These are phyloP conservation scores for Cantharis flavilabris DNA, from an alignment of 2,888 invertebrate genomes.

Conservation along the genomic window DNA sequence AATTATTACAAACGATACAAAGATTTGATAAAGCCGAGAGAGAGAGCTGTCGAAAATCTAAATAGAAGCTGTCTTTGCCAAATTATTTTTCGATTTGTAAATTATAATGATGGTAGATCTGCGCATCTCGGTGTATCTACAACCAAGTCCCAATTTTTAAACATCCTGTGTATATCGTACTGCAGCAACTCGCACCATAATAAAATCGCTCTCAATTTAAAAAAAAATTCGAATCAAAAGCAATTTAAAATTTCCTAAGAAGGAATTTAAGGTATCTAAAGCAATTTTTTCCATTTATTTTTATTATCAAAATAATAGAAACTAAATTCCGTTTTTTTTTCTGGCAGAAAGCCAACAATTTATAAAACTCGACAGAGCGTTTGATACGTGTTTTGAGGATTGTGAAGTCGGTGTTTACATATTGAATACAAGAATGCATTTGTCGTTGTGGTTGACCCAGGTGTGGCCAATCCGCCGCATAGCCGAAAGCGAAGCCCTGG, in stretches of 20 bases:
- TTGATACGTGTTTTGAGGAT: conserved; percentile 7
- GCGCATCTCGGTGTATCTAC: neutral
- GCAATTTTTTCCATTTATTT: conserved; percentile 7
- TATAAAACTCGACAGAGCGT: conserved; percentile 6
- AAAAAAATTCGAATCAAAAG: neutral
- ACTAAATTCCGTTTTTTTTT: neutral
- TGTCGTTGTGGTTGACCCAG: conserved; percentile 27
- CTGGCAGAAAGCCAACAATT: conserved; percentile 8
- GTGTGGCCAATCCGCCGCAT: conserved; percentile 24
- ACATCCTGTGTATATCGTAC: neutral
- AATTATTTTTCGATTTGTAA: neutral
- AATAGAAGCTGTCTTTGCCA: neutral
- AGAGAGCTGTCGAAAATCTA: neutral
- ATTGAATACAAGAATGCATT: conserved; percentile 29
- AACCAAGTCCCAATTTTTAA: neutral
- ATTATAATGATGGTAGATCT: neutral
- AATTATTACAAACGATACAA: neutral
- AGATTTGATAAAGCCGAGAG: neutral
- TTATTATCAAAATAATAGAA: conserved; percentile 2
- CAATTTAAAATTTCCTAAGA: neutral
- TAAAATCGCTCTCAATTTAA: neutral
- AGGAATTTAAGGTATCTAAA: neutral
- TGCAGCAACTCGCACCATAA: neutral
- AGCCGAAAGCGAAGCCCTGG: conserved; percentile 26
- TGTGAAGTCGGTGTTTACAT: conserved; percentile 16